Conservation (phyloP, 1,140 invertebrate species). For the Habropoda laboriosa region DNA sequence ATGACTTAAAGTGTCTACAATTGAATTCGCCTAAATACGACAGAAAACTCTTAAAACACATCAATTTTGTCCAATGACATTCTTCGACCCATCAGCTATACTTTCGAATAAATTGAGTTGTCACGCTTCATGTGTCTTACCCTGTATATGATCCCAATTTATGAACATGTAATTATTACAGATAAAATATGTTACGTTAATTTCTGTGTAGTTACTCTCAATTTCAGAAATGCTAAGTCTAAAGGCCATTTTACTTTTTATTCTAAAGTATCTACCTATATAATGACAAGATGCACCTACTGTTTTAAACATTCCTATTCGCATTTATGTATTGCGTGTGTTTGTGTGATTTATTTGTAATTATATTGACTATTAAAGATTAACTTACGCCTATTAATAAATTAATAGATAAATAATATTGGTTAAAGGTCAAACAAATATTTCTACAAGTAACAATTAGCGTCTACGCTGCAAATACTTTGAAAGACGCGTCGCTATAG, state of each 20-base stretch:
- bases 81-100: too few species aligned
- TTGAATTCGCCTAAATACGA: too few species aligned
- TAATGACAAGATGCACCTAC: slow-evolving; percentile 66
- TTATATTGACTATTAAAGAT: slow-evolving; percentile 77
- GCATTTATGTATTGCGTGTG: slow-evolving; percentile 7
- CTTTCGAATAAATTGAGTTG: too few species aligned
- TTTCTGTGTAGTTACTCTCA: slow-evolving; percentile 51
- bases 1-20: too few species aligned
- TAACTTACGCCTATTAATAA: slow-evolving; percentile 77
- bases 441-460: slow-evolving; percentile 59
- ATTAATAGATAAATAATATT: slow-evolving; percentile 79
- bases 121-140: too few species aligned
- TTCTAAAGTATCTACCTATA: slow-evolving; percentile 67
- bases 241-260: slow-evolving; percentile 71
- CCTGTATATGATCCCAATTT: slow-evolving; percentile 24
- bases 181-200: slow-evolving; percentile 44
- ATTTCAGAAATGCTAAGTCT: slow-evolving; percentile 68
- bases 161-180: slow-evolving; percentile 51
- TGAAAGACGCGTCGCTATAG: slow-evolving; percentile 25
- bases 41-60: too few species aligned
- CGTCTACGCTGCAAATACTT: slow-evolving; percentile 48
- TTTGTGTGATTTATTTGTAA: slow-evolving; percentile 35
- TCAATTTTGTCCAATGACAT: too few species aligned
- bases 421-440: slow-evolving; percentile 61
- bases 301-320: slow-evolving; percentile 55